Percentiles rank a stretch among this genome's conserved stretches.
These are phyloP conservation scores for Bombus huntii DNA, from an alignment of 1,140 invertebrate genomes.

Conservation along the genomic window DNA sequence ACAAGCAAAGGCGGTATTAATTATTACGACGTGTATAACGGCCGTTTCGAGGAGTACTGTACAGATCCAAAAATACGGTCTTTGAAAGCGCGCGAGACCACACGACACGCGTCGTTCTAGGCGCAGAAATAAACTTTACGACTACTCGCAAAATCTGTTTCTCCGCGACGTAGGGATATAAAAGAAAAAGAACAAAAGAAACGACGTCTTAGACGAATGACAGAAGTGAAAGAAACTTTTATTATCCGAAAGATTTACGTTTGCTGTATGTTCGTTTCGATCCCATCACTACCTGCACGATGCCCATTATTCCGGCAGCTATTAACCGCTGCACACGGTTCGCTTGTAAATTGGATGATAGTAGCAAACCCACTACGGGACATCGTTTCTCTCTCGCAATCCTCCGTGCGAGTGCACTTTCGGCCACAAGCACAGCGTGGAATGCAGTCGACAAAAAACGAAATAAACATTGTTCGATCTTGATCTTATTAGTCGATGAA, in stretches of 20 bases:
- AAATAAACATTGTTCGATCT: too few species aligned
- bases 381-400: slow-evolving; percentile 34
- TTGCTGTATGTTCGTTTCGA: background rate
- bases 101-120: background rate
- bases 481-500: too few species aligned
- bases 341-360: slow-evolving; percentile 56
- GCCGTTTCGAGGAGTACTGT: background rate
- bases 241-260: background rate
- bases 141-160: background rate
- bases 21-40: background rate
- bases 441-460: too few species aligned
- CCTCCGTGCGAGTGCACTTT: slow-evolving; percentile 37
- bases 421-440: background rate
- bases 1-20: background rate
- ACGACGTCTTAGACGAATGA: background rate
- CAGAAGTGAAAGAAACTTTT: too few species aligned
- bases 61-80: slow-evolving; percentile 5
- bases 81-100: background rate
- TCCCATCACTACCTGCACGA: slow-evolving; percentile 28
- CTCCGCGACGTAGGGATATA: background rate
- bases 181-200: background rate
- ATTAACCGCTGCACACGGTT: slow-evolving; percentile 53
- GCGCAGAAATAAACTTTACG: slow-evolving; percentile 32
- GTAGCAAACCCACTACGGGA: slow-evolving; percentile 52
- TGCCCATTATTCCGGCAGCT: slow-evolving; percentile 30